Evolutionary conservation across 2,797 vertebrate genomes (phyloP), one percentile per base, ranked within the genome.

Genomic region (Meda fulgida): DNA sequence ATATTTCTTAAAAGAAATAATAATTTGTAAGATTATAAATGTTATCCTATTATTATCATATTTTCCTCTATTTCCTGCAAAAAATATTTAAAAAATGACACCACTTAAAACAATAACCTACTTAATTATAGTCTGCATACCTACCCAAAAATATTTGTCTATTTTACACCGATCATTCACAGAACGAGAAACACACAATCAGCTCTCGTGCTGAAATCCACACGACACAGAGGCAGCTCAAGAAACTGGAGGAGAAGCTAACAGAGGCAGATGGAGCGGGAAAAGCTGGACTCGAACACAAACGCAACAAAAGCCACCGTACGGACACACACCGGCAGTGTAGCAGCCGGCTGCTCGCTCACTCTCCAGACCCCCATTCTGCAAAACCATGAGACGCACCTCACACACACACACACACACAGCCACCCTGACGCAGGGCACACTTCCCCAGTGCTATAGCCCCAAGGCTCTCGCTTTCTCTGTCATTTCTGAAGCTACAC

Each of bases 271-370:
- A 83, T 58, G 60, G 43, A 63, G 67, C 67, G 67, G 55, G 60
- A 78, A 38, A 75, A 86, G 90, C 89, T 89, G 87, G 88, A 92
- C 91, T 89, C 87, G 91, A 91, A 85, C 92, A 88, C 90, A 77
- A 91, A 89, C 87, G 89, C 91, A 91, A 92, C 91, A 94, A 92
- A 91, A 93, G 92, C 93, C 81, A 78, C 84, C 85, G 78, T 90
- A 90, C 91, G 87, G 88, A 26, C 34, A 90, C 91, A 92, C 91
- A 92, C 89, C 87, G 40, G 88, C 82, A 88, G 81, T 86, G 85
- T 92, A 90, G 82, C 82, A 90, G 84, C 87, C 84, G 80, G 58
- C 63, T 86, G 65, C 70, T 36, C 86, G 69, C 86, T 67, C 84
- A 38, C 65, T 72, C 55, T 80, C 73, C 84, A 85, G 73, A 86